These are phyloP conservation scores for Galaxias olidus DNA, from an alignment of 2,797 vertebrate genomes.

Conservation along the genomic window DNA sequence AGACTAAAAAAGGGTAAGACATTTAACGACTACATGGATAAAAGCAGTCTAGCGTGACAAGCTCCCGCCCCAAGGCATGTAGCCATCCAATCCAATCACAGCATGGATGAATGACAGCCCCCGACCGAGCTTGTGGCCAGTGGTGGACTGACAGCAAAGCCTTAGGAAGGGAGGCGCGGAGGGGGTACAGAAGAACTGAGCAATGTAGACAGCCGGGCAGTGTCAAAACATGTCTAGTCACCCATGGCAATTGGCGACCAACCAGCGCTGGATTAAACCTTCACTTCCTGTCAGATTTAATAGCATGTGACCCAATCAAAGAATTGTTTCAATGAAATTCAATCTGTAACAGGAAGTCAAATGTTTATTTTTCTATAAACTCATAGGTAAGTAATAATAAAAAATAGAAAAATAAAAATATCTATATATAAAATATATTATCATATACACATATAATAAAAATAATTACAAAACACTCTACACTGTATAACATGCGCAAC, in stretches of 20 bases:
- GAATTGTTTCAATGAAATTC: no score
- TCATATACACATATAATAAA: no score
- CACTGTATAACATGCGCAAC: no score
- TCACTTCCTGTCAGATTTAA: neutral
- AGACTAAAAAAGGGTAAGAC: neutral
- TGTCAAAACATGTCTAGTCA: conserved; percentile 15
- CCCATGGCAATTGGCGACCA: neutral
- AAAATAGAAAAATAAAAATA: no score
- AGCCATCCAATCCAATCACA: conserved; percentile 30
- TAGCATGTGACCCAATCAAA: no score
- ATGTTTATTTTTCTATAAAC: no score
- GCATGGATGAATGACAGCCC: conserved; percentile 40
- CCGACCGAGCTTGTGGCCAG: conserved; percentile 36
- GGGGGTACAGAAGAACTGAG: conserved; percentile 24
- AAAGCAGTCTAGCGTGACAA: conserved; percentile 5
- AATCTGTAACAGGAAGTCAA: no score
- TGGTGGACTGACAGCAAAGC: conserved; percentile 9
- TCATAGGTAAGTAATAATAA: no score
- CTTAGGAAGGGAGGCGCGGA: conserved; percentile 16
- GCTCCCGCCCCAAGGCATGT: conserved; percentile 16
- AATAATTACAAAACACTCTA: no score
- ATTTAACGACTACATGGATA: conserved; percentile 14
- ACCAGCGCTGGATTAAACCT: neutral
- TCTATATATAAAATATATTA: no score
- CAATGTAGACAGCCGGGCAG: conserved; percentile 13